Base-by-base conservation (phyloP, 2,113 vertebrate genomes). In the Furnarius figulus region DNA sequence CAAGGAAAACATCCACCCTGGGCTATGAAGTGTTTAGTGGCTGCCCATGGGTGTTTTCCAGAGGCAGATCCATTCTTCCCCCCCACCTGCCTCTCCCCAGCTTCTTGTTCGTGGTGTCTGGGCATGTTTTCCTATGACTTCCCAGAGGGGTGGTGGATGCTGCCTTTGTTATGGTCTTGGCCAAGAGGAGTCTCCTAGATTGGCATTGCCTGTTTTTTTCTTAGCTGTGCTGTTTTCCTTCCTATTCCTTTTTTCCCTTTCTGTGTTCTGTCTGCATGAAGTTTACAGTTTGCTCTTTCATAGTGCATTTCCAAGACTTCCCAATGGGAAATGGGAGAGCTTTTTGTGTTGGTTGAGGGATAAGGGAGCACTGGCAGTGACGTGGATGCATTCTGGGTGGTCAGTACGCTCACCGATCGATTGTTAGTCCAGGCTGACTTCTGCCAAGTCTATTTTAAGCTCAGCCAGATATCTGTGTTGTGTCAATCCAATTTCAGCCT, bases 391-490 rank as follows among this genome's bases (percentile, higher is more conserved):
- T 67, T 84, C 76, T 61, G 89, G 76, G 89, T 72, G 89, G 93
- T 75, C 94, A 65, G 80, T 25, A 2, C 5, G 5, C 55, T 40
- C 76, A 47, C 12, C 0, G 19, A 87, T 92, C 6, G 13, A 87
- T 95, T 68, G 66, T 86, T 77, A 68, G 76, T 55, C 59, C 70
- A 59, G 40, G 33, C 79, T 55, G 83, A 39, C 80, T 90, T 53
- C 95, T 85, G 74, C 95, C 95, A 66, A 73, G 68, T 67, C 91
- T 93, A 21, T 95, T 95, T 95, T 95, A 78, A 89, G 91, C 89
- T 61, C 86, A 47, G 61, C 30, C 85, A 56, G 55, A 67, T 92
- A 87, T 76, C 80, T 84, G 2, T 39, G 37, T 70, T 71, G 30
- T 74, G 77, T 92, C 82, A 76, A 49, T 56, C 28, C 68, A 46